Base-by-base conservation (phyloP, 1,140 invertebrate genomes). In the Drosophila trapezifrons region DNA sequence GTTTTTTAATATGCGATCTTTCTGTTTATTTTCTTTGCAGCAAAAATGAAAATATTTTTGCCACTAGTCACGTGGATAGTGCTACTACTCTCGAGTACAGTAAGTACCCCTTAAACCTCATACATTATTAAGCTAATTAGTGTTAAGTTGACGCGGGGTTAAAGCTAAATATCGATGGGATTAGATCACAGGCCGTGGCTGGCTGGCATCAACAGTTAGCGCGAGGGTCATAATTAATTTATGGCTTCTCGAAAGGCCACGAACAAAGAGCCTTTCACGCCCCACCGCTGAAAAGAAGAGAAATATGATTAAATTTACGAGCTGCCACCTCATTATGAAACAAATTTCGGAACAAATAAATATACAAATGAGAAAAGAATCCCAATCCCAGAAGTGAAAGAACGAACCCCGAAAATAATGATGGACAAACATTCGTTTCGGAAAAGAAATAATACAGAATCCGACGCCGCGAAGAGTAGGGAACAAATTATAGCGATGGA, bases 1-100 rank as follows among this genome's bases (percentile, higher is more conserved):
- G 32, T 49, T 62, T 74, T 73, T 78, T 85, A 79, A 82, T 87
- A 46, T 66, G 1, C 27, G 38, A 69, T 59, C 52, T 55, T 60
- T 64, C 59, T 63, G 42, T 67, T 69, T 76, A 9, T 73, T 89
- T 73, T 92, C 82, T 84, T 94, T 94, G 40, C 93, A 95, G 94
- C 94, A 93, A 95, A 95, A 94, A 95, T 95, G 94, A 95, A 95
- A 93, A 93, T 94, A 94, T 94, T 95, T 94, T 94, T 94, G 94
- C 94, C 94, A 93, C 93, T 95, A 94, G 93, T 95, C 94, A 93
- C 93, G 92, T 95, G 94, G 94, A 94, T 94, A 93, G 92, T 94
- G 92, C 93, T 94, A 92, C 93, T 94, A 92, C 93, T 93, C 79
- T 93, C 93, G 80, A 93, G 90, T 94, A 93, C 93, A 77, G 93